phyloP scores from a whole-genome alignment of 2,888 invertebrate genomes.

The Eristalis pertinax region DNA sequence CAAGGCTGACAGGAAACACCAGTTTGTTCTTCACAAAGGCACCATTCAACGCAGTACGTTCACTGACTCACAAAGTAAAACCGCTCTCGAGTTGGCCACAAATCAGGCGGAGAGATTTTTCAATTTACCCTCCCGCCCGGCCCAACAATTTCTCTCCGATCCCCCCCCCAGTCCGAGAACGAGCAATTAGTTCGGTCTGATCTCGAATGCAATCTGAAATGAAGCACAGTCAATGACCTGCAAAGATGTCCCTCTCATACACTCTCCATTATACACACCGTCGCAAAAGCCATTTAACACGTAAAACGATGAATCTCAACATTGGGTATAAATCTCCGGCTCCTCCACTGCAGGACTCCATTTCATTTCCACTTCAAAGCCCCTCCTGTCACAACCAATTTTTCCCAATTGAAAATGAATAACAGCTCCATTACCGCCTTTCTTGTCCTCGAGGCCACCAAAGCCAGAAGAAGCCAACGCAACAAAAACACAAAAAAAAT shows the following conservation, averaged over 20 bases:
- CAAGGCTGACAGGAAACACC: no score
- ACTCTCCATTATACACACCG: background rate
- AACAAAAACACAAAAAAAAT: constrained; percentile 1
- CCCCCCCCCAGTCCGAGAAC: background rate
- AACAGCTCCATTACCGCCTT: constrained; percentile 61
- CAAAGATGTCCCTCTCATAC: background rate
- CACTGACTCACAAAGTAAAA: no score
- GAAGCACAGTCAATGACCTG: background rate
- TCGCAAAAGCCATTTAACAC: constrained; percentile 9
- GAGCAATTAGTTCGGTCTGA: background rate
- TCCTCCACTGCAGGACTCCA: background rate
- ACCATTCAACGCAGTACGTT: no score
- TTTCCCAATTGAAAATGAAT: constrained; percentile 64
- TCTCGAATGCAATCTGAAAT: background rate
- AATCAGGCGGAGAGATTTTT: no score
- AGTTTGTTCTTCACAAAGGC: no score
- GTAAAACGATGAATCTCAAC: constrained; percentile 4
- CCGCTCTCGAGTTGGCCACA: no score
- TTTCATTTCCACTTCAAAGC: constrained; percentile 37
- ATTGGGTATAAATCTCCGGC: background rate
- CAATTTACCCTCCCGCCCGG: no score
- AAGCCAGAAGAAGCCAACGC: constrained; percentile 4
- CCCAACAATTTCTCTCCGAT: background rate
- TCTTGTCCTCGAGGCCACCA: constrained; percentile 20
- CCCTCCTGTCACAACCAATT: constrained; percentile 53